phyloP scores from a whole-genome alignment of 2,113 vertebrate species.

The Zosterops pallidus region DNA sequence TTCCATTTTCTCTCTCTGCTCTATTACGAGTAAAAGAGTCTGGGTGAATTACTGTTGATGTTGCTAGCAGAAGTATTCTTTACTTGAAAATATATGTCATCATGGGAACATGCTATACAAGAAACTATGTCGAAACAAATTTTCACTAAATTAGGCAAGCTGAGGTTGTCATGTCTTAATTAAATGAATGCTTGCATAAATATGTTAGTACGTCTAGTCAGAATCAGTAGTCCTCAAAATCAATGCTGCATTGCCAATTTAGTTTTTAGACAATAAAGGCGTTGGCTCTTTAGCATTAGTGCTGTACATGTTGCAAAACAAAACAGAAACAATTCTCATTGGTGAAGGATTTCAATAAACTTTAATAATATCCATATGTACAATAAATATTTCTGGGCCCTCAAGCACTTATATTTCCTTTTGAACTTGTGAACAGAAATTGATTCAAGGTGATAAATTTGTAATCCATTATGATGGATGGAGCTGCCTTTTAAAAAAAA shows the following conservation, averaged over 20 bases:
- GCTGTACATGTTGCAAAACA: slow-evolving; percentile 28
- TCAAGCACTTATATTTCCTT: slow-evolving; percentile 84
- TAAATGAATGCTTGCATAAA: neutral
- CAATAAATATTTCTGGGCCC: slow-evolving; percentile 87
- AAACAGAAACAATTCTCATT: slow-evolving; percentile 45
- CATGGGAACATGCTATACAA: slow-evolving; percentile 22
- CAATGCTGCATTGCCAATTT: neutral
- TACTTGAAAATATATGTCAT: slow-evolving; percentile 2
- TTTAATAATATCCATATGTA: slow-evolving; percentile 88
- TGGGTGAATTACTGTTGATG: slow-evolving; percentile 12
- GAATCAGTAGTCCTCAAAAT: slow-evolving; percentile 19
- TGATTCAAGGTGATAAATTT: slow-evolving; percentile 98
- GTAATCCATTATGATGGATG: slow-evolving; percentile 93
- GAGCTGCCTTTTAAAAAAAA: slow-evolving; percentile 71
- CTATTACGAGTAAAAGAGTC: slow-evolving; percentile 7
- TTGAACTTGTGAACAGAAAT: slow-evolving; percentile 95
- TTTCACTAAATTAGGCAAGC: neutral
- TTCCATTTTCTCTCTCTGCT: slow-evolving; percentile 31
- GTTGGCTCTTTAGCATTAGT: neutral
- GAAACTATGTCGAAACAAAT: neutral
- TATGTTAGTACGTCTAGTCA: neutral
- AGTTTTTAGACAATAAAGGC: slow-evolving; percentile 18
- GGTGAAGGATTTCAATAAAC: slow-evolving; percentile 69
- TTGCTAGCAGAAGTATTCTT: neutral
- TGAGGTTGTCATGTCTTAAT: neutral